These are phyloP conservation scores for Antechinus flavipes DNA, from an alignment of 2,113 vertebrate species.

Conservation along the genomic window DNA sequence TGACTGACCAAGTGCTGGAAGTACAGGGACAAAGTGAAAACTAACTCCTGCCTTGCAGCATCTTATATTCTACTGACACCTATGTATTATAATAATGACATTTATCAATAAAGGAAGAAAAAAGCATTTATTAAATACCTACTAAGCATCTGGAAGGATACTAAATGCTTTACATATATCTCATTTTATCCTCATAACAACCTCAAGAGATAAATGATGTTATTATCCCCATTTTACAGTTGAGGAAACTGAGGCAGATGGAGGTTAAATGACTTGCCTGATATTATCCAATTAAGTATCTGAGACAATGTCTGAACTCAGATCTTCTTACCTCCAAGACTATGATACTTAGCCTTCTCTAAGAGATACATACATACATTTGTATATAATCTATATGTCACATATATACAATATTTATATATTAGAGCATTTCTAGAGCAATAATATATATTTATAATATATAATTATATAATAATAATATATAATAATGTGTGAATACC, in stretches of 20 bases:
- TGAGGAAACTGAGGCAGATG: neutral
- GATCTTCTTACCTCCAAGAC: neutral
- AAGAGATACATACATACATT: neutral
- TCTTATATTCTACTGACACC: neutral
- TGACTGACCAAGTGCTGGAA: neutral
- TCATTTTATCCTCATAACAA: neutral
- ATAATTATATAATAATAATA: too few relatives aligned
- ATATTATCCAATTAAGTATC: neutral
- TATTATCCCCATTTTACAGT: neutral
- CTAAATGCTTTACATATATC: neutral
- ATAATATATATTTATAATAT: neutral
- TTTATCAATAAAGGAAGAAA: neutral
- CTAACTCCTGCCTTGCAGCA: neutral
- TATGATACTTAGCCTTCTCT: neutral
- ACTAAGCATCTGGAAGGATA: neutral
- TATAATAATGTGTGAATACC: neutral
- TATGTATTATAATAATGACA: too few relatives aligned
- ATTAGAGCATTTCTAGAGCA: neutral
- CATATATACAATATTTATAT: neutral
- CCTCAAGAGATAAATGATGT: neutral
- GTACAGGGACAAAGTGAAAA: neutral
- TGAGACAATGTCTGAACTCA: neutral
- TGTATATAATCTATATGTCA: neutral
- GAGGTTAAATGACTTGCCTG: neutral
- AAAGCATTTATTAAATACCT: neutral